A percentile compares a stretch with the other conserved stretches of the same genome.
Evolutionary conservation across 92 coral and sea anemone genomes (phyloP).

Genomic region (Meandrina meandrites): DNA sequence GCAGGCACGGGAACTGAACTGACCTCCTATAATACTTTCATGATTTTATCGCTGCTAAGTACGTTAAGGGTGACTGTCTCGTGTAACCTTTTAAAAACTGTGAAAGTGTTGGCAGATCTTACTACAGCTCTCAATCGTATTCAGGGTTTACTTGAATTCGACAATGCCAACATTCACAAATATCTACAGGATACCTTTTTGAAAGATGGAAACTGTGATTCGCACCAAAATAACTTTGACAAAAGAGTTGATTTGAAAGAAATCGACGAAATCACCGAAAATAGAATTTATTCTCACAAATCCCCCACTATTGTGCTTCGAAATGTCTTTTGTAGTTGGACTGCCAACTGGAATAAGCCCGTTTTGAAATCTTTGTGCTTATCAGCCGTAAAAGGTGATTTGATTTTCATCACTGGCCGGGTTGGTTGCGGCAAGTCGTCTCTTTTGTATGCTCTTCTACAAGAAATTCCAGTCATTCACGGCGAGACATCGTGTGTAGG

Average conservation of each 20-base stretch:
- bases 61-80: slow-evolving; percentile 43
- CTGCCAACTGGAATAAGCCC: slow-evolving; percentile 1
- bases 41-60: slow-evolving; percentile 57
- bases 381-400: background rate
- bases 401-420: slow-evolving; percentile 51
- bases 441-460: slow-evolving; percentile 47
- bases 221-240: background rate
- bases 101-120: slow-evolving; percentile 60
- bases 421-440: slow-evolving; percentile 60
- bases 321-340: slow-evolving; percentile 35
- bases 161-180: background rate
- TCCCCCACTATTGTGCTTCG: background rate
- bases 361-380: slow-evolving; percentile 10
- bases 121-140: slow-evolving; percentile 49
- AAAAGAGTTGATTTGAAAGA: background rate
- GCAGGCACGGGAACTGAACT: slow-evolving; percentile 49
- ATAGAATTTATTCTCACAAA: background rate
- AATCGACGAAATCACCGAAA: background rate
- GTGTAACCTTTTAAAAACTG: slow-evolving; percentile 54
- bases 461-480: slow-evolving; percentile 31
- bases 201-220: background rate
- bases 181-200: background rate
- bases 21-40: slow-evolving; percentile 55
- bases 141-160: slow-evolving; percentile 49
- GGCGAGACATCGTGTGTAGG: slow-evolving; percentile 36